A percentile compares a stretch with the other conserved stretches of the same genome.
phyloP scores from a whole-genome alignment of 2,797 vertebrate genomes.

The Xiphophorus birchmanni region DNA sequence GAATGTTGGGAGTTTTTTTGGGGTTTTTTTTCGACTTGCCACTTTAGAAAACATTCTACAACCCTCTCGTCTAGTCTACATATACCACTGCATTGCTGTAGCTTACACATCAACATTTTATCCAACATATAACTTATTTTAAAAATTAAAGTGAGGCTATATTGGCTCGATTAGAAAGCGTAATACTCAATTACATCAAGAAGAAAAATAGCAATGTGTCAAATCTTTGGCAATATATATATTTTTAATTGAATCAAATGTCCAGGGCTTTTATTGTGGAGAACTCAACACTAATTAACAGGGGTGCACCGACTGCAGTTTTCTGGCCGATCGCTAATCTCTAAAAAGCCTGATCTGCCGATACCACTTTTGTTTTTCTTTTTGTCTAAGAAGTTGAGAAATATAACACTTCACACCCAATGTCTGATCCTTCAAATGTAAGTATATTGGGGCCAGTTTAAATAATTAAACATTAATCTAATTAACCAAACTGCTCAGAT shows the following conservation, averaged over 20 bases:
- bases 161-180: neutral
- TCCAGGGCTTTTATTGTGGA: neutral
- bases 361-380: too few relatives aligned
- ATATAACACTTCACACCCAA: too few relatives aligned
- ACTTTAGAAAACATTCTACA: neutral
- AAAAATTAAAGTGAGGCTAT: neutral
- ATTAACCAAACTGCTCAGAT: neutral
- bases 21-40: neutral
- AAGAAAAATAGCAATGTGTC: neutral
- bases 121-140: neutral
- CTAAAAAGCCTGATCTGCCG: too few relatives aligned
- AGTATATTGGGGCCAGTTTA: too few relatives aligned
- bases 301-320: too few relatives aligned
- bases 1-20: neutral
- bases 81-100: neutral
- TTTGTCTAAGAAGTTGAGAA: too few relatives aligned
- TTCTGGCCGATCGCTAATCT: too few relatives aligned
- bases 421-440: too few relatives aligned
- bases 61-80: neutral
- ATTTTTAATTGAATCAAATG: neutral
- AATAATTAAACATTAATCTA: too few relatives aligned
- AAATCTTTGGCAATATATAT: neutral
- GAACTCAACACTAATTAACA: neutral
- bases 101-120: neutral
- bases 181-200: neutral